A percentile compares a stretch with the other conserved stretches of the same genome.
Evolutionary conservation across 1,140 invertebrate genomes (phyloP).

Genomic region (Bombus sibiricus): DNA sequence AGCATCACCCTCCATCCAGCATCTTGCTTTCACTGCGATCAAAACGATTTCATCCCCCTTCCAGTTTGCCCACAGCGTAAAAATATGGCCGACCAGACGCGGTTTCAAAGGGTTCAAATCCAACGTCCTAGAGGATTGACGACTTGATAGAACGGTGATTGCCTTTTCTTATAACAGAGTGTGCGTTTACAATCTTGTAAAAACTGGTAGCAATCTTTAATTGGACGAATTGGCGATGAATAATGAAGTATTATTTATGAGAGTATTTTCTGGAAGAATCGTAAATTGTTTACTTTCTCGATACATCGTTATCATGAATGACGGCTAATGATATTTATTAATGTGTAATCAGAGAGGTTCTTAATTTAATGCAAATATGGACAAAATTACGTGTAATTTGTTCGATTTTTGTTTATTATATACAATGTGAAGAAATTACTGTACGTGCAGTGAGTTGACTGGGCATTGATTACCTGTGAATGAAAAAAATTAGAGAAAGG

Average conservation of each 20-base stretch:
- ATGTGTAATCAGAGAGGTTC: background rate
- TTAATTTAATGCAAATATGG: background rate
- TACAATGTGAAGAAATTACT: background rate
- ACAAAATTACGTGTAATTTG: constrained; percentile 17
- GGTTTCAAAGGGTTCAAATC: constrained; percentile 70
- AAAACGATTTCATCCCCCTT: constrained; percentile 78
- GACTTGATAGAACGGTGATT: constrained; percentile 22
- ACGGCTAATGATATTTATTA: background rate
- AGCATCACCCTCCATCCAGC: constrained; percentile 72
- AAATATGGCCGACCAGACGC: constrained; percentile 81
- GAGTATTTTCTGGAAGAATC: background rate
- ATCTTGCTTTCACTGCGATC: constrained; percentile 76
- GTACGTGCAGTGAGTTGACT: background rate
- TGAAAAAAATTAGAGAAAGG: constrained; percentile 1
- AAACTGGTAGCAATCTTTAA: background rate
- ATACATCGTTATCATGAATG: background rate
- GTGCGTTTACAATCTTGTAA: background rate
- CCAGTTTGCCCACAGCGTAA: constrained; percentile 61
- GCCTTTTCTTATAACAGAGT: constrained; percentile 4
- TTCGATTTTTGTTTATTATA: background rate
- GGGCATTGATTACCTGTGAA: constrained; percentile 14
- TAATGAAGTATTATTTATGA: background rate
- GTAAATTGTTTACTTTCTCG: background rate
- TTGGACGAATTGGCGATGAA: background rate
- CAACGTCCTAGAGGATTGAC: constrained; percentile 34